phyloP scores from a whole-genome alignment of 1,140 invertebrate genomes.

The Lucilia cuprina region DNA sequence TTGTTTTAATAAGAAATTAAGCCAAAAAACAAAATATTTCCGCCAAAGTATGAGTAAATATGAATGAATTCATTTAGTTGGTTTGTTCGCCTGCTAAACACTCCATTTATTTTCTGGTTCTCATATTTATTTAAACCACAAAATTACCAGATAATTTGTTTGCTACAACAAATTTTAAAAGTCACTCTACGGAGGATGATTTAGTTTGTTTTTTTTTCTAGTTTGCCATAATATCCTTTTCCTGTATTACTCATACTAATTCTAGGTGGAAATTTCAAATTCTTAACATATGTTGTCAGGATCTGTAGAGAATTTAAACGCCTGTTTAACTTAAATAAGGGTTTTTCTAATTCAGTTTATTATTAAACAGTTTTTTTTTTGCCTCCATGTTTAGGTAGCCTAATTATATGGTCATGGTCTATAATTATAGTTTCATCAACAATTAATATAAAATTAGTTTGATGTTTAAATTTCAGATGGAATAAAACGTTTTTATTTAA shows the following conservation, averaged over 20 bases:
- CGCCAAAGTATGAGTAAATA: neutral
- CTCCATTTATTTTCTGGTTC: neutral
- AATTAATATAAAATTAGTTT: conserved; percentile 26
- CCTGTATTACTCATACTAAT: neutral
- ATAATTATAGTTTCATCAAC: conserved; percentile 33
- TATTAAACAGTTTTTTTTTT: neutral
- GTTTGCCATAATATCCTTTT: neutral
- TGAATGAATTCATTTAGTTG: neutral
- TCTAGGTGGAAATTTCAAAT: conserved; percentile 2
- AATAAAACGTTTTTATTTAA: neutral
- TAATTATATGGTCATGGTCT: conserved; percentile 16
- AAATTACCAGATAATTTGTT: conserved; percentile 27
- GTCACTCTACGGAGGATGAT: neutral
- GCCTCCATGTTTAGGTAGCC: conserved; percentile 31
- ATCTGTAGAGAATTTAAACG: neutral
- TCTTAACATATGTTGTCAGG: conserved; percentile 15
- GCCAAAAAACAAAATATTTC: neutral
- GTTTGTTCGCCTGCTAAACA: too few relatives aligned
- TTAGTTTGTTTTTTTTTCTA: neutral
- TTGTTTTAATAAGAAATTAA: conserved; percentile 27
- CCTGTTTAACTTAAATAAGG: neutral
- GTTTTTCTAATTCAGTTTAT: neutral
- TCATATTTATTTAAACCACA: conserved; percentile 8
- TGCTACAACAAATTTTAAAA: neutral
- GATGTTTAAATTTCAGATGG: neutral